phyloP scores from a whole-genome alignment of 2,113 vertebrate genomes.

The Xerus inauris region DNA sequence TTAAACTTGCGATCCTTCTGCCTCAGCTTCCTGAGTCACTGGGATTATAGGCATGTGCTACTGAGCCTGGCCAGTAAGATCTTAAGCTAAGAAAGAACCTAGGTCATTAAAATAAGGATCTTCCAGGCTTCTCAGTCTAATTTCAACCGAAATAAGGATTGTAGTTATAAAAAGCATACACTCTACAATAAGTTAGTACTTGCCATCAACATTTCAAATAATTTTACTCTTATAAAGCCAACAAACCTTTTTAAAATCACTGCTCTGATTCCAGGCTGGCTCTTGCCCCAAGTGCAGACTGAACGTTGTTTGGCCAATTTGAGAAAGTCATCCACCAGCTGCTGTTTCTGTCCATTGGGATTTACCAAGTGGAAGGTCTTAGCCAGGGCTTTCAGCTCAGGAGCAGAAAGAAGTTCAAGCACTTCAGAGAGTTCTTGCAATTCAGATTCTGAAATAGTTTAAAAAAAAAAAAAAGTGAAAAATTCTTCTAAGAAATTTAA shows the following conservation, averaged over 20 bases:
- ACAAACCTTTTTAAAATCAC: conserved; percentile 94
- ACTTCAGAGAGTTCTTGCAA: conserved; percentile 92
- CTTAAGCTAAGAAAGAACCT: neutral
- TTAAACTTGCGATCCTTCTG: too few relatives aligned
- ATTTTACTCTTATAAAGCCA: neutral
- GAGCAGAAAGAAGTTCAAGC: conserved; percentile 93
- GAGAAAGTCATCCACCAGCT: conserved; percentile 90
- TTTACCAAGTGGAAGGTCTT: conserved; percentile 93
- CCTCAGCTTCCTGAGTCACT: too few relatives aligned
- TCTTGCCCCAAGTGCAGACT: conserved; percentile 86
- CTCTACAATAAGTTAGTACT: too few relatives aligned
- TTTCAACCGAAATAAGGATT: neutral
- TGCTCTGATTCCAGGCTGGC: conserved; percentile 84
- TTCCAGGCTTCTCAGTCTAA: neutral
- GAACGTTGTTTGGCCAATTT: conserved; percentile 92
- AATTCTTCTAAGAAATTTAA: neutral
- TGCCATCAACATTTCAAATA: neutral
- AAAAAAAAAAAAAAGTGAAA: neutral
- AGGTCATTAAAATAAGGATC: neutral
- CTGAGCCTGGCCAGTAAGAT: too few relatives aligned
- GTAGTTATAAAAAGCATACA: neutral
- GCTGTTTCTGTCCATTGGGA: conserved; percentile 91
- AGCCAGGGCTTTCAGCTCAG: conserved; percentile 93
- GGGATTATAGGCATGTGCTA: too few relatives aligned
- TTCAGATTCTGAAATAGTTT: conserved; percentile 87